Percentiles rank a stretch among this genome's conserved stretches.
Evolutionary conservation across 2,888 invertebrate genomes (phyloP).

Genomic region (Sphecodes monilicornis): DNA sequence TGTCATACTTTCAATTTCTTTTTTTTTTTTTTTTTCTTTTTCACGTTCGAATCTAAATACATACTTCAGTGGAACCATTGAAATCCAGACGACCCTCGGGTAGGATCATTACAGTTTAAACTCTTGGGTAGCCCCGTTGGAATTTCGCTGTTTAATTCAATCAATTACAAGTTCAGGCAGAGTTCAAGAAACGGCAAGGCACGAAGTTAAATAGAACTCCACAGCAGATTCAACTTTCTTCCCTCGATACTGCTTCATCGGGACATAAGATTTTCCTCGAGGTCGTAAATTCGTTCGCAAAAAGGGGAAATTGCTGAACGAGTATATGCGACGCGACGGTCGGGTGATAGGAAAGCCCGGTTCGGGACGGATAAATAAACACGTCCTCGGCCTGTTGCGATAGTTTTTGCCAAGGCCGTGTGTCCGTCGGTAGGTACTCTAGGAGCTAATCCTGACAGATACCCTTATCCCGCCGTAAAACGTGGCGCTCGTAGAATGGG

Average conservation of each 20-base stretch:
- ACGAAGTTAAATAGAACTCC: background rate
- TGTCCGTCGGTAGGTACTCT: background rate
- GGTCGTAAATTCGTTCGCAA: background rate
- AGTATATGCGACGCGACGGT: background rate
- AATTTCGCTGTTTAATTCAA: background rate
- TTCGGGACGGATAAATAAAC: background rate
- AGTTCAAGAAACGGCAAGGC: background rate
- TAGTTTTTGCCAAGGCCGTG: background rate
- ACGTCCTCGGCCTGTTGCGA: background rate
- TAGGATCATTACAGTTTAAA: background rate
- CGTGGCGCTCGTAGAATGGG: background rate
- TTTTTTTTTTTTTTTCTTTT: too few relatives aligned
- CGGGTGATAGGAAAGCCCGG: background rate
- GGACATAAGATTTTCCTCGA: background rate
- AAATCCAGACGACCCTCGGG: background rate
- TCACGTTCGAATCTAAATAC: background rate
- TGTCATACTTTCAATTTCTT: too few relatives aligned
- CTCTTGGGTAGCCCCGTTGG: background rate
- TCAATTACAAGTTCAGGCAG: background rate
- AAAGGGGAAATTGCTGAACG: background rate
- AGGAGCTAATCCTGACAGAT: conserved; percentile 23
- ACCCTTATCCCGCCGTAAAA: conserved; percentile 14
- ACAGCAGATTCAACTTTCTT: background rate
- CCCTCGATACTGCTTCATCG: background rate
- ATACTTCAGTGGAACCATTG: background rate